These are phyloP conservation scores for Scaptomyza tumidula DNA, from an alignment of 2,888 invertebrate species.

Conservation along the genomic window DNA sequence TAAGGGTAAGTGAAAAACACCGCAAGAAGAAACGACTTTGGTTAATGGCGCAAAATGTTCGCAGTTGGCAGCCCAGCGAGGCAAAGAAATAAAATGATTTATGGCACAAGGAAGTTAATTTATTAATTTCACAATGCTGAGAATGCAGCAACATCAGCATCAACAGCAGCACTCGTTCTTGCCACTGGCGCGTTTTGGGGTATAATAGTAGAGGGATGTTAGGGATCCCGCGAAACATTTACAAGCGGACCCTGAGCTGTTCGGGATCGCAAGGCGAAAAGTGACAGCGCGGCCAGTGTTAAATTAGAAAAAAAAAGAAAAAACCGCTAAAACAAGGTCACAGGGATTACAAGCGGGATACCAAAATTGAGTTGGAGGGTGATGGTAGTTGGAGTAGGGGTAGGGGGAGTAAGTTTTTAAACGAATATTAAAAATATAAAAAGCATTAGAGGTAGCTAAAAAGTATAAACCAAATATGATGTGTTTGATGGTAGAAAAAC, in stretches of 20 bases:
- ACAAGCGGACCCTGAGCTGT: constrained; percentile 56
- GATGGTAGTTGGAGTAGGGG: neutral
- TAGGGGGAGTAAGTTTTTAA: neutral
- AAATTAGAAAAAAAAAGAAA: constrained; percentile 62
- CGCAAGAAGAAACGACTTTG: constrained; percentile 72
- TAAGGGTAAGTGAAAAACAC: constrained; percentile 80
- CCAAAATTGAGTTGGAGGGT: constrained; percentile 24
- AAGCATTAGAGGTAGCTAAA: neutral
- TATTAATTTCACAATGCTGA: constrained; percentile 73
- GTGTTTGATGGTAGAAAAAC: neutral
- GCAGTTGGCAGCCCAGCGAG: constrained; percentile 63
- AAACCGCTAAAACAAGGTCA: constrained; percentile 68
- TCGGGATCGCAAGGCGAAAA: constrained; percentile 36
- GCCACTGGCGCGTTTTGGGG: constrained; percentile 23
- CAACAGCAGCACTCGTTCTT: constrained; percentile 15
- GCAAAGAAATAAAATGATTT: constrained; percentile 71
- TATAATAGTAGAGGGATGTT: neutral
- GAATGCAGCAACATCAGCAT: constrained; percentile 39
- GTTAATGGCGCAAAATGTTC: constrained; percentile 79
- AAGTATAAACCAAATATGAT: constrained; percentile 14
- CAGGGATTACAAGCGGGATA: constrained; percentile 53
- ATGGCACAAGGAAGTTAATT: constrained; percentile 80
- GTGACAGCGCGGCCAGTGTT: constrained; percentile 45
- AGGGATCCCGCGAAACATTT: constrained; percentile 49
- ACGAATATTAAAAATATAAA: constrained; percentile 39